These are phyloP conservation scores for Siniperca obscura DNA, from an alignment of 2,797 vertebrate species.

Conservation along the genomic window DNA sequence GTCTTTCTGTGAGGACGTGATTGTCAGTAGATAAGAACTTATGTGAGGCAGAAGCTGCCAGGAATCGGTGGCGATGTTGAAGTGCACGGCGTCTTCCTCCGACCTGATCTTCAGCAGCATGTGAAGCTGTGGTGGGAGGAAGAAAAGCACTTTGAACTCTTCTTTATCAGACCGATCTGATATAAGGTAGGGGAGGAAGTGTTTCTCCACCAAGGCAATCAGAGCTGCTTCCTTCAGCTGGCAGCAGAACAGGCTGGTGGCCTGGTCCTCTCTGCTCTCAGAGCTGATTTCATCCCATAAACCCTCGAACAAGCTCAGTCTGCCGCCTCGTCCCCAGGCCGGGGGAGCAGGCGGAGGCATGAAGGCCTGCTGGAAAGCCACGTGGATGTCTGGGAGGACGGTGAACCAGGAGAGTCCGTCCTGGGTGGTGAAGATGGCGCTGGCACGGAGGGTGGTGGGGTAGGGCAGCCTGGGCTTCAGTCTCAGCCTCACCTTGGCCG, in stretches of 20 bases:
- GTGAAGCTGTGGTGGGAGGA: constrained; percentile 85
- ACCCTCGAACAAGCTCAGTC: constrained; percentile 79
- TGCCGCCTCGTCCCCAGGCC: constrained; percentile 48
- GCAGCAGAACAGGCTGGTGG: constrained; percentile 87
- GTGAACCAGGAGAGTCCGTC: constrained; percentile 85
- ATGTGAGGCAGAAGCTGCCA: constrained; percentile 87
- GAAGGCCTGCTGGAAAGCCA: constrained; percentile 87
- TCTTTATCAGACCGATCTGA: constrained; percentile 47
- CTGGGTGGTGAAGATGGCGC: constrained; percentile 85
- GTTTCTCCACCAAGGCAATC: constrained; percentile 70
- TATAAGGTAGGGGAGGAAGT: constrained; percentile 83
- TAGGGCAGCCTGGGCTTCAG: constrained; percentile 84
- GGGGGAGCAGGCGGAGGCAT: constrained; percentile 74
- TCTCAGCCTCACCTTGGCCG: constrained; percentile 76
- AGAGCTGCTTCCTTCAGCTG: constrained; percentile 73
- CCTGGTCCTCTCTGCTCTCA: constrained; percentile 26
- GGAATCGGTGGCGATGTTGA: constrained; percentile 87
- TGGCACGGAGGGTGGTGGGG: constrained; percentile 81
- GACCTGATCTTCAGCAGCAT: constrained; percentile 81
- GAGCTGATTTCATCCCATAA: constrained; percentile 84
- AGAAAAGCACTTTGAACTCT: constrained; percentile 81
- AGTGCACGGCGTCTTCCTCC: constrained; percentile 79
- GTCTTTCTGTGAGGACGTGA: constrained; percentile 57
- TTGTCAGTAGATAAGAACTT: constrained; percentile 81
- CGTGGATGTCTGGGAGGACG: constrained; percentile 78